Evolutionary conservation across 2,797 vertebrate genomes (phyloP).

Genomic region (Sternotherus odoratus): DNA sequence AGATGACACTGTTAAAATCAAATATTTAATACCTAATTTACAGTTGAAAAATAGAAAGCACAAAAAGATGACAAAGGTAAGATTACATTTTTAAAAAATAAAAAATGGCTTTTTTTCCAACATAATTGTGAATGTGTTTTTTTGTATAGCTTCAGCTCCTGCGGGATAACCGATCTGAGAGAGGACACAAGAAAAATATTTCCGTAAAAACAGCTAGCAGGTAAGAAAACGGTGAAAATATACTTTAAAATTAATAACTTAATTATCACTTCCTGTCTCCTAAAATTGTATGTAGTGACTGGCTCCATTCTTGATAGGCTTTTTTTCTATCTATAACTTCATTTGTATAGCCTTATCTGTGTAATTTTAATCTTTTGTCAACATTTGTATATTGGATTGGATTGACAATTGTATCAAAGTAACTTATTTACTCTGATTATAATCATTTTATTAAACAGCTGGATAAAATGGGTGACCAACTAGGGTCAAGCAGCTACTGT

Average conservation of each 20-base stretch:
- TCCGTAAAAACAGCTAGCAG: conserved; percentile 96
- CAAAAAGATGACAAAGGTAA: background rate
- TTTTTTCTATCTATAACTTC: background rate
- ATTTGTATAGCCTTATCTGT: background rate
- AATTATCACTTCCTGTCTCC: background rate
- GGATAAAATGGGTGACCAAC: conserved; percentile 12
- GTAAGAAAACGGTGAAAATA: conserved; percentile 77
- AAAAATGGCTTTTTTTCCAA: conserved; percentile 35
- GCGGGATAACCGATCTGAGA: conserved; percentile 90
- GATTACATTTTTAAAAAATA: background rate
- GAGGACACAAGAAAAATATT: conserved; percentile 88
- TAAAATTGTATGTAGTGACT: background rate
- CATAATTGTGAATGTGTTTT: conserved; percentile 26
- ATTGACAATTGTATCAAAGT: background rate
- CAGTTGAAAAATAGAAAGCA: background rate
- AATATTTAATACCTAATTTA: background rate
- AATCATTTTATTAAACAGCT: conserved; percentile 11
- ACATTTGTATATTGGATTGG: background rate
- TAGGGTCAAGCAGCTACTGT: background rate
- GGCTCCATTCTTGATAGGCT: fast-evolving
- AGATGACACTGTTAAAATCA: background rate
- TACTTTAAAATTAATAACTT: background rate
- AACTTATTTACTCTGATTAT: background rate
- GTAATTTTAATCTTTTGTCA: background rate
- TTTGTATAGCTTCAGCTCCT: conserved; percentile 84